phyloP scores from a whole-genome alignment of 1,140 invertebrate genomes.

The Neodiprion pinetum region DNA sequence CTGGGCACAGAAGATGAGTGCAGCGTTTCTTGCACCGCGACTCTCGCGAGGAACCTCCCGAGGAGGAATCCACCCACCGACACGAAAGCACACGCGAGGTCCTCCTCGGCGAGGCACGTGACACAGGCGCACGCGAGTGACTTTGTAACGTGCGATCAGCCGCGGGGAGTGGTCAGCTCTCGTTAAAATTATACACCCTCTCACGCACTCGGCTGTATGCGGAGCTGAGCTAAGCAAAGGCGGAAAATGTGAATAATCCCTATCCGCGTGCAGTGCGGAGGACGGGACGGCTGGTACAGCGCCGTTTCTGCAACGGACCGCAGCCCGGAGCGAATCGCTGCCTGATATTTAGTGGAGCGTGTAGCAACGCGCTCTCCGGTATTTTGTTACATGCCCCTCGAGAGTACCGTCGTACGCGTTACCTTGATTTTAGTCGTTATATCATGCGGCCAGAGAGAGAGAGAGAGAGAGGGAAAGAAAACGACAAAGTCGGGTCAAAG shows the following conservation, averaged over 20 bases:
- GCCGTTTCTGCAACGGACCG: no score
- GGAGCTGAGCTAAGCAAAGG: no score
- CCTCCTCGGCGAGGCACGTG: neutral
- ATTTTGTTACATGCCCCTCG: no score
- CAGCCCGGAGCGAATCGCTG: no score
- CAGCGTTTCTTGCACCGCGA: conserved; percentile 54
- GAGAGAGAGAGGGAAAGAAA: conserved; percentile 29
- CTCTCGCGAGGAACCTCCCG: conserved; percentile 41
- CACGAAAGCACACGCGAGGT: neutral
- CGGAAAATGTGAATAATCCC: no score
- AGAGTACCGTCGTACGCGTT: no score
- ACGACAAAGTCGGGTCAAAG: no score
- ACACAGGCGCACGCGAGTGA: neutral
- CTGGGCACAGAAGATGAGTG: conserved; percentile 56
- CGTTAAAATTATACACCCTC: neutral
- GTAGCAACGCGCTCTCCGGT: no score
- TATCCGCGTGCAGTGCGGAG: no score
- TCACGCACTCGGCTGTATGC: neutral
- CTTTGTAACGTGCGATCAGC: neutral
- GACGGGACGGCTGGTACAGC: no score
- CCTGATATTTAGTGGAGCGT: no score
- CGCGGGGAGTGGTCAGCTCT: neutral
- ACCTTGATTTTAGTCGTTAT: no score
- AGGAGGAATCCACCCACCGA: neutral
- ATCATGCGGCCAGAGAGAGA: conserved; percentile 31